Base-by-base conservation (phyloP, 2,888 invertebrate genomes). In the Apoda limacodes region DNA sequence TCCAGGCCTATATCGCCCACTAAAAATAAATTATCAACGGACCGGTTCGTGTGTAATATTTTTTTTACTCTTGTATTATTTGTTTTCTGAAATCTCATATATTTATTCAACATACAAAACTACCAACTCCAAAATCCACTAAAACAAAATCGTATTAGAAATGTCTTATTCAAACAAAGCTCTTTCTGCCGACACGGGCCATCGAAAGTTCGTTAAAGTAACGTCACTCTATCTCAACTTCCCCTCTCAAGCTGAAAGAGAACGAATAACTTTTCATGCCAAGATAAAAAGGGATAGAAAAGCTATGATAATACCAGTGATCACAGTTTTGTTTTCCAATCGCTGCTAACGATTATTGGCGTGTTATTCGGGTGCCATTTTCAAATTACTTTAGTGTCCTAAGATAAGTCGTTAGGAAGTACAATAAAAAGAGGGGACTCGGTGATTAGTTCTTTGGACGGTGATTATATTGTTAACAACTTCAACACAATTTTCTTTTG, bases 261-360 rank as follows among this genome's bases (percentile, higher is more conserved):
- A 74, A 36, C 39, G 50, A 50, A 45, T 45, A 48, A 63, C 40
- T 43, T 37, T 40, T 35, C 30, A 35, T 40, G 36, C 39, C 41
- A 35, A 32, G 61, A 37, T 26, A 37, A 55, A 74, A 50, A 51
- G 58, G 44, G 70, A 71, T 34, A 37, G 48, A 37, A 45, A 40
- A 51, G 45, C 42, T 45, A 46, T 65, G 68, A 71, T 78, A 75
- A 75, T 75, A 58, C 72, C 75, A 57, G 17, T 68, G 84, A 85
- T 84, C 83, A 83, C 84, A 84, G 83, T 84, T 84, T 85, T 85
- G 85, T 85, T 85, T 84, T 84, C 84, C 83, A 83, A 83, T 82
- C 84, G 82, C 71, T 78, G 70, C 72, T 82, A 83, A 84, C 84
- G 84, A 83, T 84, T 84, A 85, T 84, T 84, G 83, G 83, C 82